Conservation (phyloP, 2,113 vertebrate genomes). For the Apus apus region DNA sequence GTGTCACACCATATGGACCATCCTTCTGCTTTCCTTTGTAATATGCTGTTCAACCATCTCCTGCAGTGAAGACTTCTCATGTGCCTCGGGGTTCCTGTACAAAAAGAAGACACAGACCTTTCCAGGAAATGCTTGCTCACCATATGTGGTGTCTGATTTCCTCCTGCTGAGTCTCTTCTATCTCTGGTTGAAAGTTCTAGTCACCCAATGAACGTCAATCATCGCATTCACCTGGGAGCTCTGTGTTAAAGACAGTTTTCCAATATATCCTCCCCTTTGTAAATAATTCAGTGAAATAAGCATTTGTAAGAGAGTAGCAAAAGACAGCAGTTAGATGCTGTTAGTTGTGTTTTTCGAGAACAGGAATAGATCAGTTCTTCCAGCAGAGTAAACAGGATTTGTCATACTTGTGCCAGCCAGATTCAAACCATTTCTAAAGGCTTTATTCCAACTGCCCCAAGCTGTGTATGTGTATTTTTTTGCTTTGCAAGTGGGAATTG, state of each 20-base stretch:
- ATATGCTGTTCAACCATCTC: not conserved
- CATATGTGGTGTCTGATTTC: not conserved
- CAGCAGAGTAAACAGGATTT: not conserved
- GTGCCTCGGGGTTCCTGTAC: not conserved
- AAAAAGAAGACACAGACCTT: not conserved
- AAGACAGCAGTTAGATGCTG: not conserved
- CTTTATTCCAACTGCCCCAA: not conserved
- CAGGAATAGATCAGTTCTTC: not conserved
- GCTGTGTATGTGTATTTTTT: not conserved
- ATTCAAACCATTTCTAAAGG: not conserved
- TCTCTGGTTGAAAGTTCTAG: not conserved
- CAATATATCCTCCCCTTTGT: not conserved
- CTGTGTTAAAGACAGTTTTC: not conserved
- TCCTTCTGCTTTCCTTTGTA: not conserved
- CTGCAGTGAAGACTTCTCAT: not conserved
- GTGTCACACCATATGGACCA: not conserved
- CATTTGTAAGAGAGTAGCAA: not conserved
- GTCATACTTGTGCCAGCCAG: not conserved
- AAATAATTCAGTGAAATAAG: conserved; percentile 12
- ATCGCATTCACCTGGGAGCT: not conserved
- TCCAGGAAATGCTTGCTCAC: not conserved
- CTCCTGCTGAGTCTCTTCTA: not conserved
- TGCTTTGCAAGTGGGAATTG: not conserved
- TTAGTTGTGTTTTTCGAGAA: not conserved
- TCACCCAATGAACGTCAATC: not conserved